Conservation (phyloP, 2,888 invertebrate genomes). For the Drosophila longiperda region DNA sequence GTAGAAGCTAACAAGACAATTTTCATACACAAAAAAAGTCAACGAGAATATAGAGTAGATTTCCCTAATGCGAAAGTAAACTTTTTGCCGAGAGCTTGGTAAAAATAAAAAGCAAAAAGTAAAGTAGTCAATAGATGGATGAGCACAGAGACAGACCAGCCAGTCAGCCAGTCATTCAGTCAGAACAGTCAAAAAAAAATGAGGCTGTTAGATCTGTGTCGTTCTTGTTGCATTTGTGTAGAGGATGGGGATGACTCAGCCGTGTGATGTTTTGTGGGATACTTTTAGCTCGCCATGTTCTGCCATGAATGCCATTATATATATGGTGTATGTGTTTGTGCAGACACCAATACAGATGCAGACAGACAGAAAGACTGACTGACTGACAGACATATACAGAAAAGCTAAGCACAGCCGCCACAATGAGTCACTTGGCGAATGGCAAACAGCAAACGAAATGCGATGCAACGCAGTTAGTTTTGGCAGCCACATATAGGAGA, state of each 20-base stretch:
- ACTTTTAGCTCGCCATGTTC: slow-evolving; percentile 55
- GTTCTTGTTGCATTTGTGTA: slow-evolving; percentile 15
- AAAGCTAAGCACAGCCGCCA: slow-evolving; percentile 38
- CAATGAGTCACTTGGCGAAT: slow-evolving; percentile 43
- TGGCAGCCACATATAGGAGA: slow-evolving; percentile 39
- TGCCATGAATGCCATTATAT: slow-evolving; percentile 44
- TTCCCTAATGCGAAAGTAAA: background rate
- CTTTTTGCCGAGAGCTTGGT: background rate
- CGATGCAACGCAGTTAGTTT: slow-evolving; percentile 57
- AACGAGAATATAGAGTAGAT: background rate
- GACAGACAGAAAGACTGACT: background rate
- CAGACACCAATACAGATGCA: background rate
- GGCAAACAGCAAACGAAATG: slow-evolving; percentile 26
- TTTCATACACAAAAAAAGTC: background rate
- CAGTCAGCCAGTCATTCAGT: background rate
- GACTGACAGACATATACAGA: slow-evolving; percentile 1
- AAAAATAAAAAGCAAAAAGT: background rate
- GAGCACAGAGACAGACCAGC: background rate
- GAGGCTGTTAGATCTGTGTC: background rate
- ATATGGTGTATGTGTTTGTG: background rate
- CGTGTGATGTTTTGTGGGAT: slow-evolving; percentile 34
- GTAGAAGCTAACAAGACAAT: background rate
- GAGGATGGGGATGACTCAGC: slow-evolving; percentile 40
- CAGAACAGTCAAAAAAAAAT: background rate
- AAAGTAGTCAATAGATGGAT: slow-evolving; percentile 1